Evolutionary conservation across 2,797 vertebrate genomes (phyloP), one percentile per base, ranked within the genome.

Genomic region (Erethizon dorsatum): DNA sequence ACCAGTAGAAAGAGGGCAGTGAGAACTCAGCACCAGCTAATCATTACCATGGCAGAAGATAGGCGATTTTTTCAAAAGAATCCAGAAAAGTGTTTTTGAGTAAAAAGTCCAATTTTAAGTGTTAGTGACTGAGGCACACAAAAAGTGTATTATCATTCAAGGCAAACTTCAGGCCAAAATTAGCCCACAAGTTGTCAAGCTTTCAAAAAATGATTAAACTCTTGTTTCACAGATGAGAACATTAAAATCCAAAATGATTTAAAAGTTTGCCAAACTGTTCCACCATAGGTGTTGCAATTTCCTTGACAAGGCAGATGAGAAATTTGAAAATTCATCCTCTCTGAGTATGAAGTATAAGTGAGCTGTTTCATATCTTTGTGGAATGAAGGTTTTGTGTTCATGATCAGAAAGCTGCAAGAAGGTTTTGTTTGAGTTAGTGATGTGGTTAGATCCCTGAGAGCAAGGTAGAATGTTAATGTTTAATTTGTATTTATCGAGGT

Each of bases 51-150:
- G 1, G 3, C 20, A 86, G 45, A 90, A 63, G 17, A 45, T 12
- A 84, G 80, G 4, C 6, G 18, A 13, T 47, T 71, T 15, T 84
- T 85, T 86, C 37, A 67, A 67, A 79, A 87, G 33, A 91, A 79
- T 83, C 17, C 24, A 92, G 45, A 88, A 80, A 50, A 73, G 7
- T 1, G 45, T 41, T 85, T 92, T 86, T 89, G 80, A 33, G 12
- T 90, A 92, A 91, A 71, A 6, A 57, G 47, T 6, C 20, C 45
- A 75, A 57, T 67, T 93, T 91, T 57, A 80, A 94, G 87, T 93
- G 61, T 14, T 93, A 63, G 41, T 14, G 33, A 75, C 50, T 63
- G 15, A 69, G 45, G 24, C 31, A 84, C 4, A 54, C 24, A 88
- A 18, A 59, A 78, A 80, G 61, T 20, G 17, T 33, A 75, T 33